These are phyloP conservation scores for Lasius platythorax DNA, from an alignment of 2,888 invertebrate genomes.

Conservation along the genomic window DNA sequence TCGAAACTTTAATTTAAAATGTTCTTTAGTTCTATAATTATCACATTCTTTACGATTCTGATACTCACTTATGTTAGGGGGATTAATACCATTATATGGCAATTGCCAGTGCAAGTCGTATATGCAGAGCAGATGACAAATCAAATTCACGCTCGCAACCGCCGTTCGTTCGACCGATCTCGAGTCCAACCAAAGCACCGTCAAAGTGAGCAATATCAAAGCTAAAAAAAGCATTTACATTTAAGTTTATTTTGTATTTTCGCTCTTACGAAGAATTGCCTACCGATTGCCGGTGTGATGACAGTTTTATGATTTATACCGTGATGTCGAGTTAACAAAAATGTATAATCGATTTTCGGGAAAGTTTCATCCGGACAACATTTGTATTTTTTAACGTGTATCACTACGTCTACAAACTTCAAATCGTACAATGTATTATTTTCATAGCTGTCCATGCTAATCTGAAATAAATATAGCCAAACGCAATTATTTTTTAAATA, in stretches of 20 bases:
- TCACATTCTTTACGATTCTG: background rate
- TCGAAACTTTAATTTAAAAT: background rate
- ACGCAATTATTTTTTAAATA: background rate
- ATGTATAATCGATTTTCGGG: slow-evolving; percentile 88
- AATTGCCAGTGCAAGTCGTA: slow-evolving; percentile 88
- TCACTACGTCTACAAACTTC: slow-evolving; percentile 84
- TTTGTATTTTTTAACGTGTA: slow-evolving; percentile 86
- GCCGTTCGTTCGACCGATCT: slow-evolving; percentile 87
- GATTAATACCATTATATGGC: slow-evolving; percentile 88
- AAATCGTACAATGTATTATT: slow-evolving; percentile 89
- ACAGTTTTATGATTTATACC: slow-evolving; percentile 88
- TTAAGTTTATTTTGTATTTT: background rate
- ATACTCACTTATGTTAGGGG: slow-evolving; percentile 88
- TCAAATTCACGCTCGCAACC: slow-evolving; percentile 88
- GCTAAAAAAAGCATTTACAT: slow-evolving; percentile 80
- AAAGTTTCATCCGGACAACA: slow-evolving; percentile 88
- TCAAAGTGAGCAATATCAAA: slow-evolving; percentile 88
- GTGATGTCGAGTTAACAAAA: slow-evolving; percentile 88
- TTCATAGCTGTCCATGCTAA: slow-evolving; percentile 86
- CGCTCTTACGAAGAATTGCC: slow-evolving; percentile 34
- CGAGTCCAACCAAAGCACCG: slow-evolving; percentile 88
- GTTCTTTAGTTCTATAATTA: slow-evolving; percentile 9
- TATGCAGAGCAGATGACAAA: slow-evolving; percentile 88
- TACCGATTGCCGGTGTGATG: slow-evolving; percentile 87
- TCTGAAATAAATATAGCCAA: slow-evolving; percentile 72